phyloP scores from a whole-genome alignment of 2,113 vertebrate genomes.

The Megaceryle torquata region DNA sequence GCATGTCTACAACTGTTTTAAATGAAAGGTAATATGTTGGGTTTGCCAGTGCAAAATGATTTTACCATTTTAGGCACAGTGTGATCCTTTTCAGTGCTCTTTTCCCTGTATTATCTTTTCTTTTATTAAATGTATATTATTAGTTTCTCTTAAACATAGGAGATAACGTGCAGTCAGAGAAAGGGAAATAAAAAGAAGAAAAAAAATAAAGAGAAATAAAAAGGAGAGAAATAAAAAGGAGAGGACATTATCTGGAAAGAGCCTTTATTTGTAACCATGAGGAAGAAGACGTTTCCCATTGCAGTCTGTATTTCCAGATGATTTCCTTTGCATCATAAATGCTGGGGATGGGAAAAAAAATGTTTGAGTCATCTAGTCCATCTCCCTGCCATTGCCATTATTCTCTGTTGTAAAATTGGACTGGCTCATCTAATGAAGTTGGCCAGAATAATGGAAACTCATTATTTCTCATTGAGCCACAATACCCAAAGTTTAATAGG shows the following conservation, averaged over 20 bases:
- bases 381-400: neutral
- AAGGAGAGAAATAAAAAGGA: neutral
- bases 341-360: neutral
- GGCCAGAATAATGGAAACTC: neutral
- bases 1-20: neutral
- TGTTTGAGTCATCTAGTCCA: neutral
- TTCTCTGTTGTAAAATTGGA: slow-evolving; percentile 32
- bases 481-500: neutral
- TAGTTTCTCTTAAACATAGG: neutral
- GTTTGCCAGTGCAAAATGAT: neutral
- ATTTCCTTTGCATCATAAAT: neutral
- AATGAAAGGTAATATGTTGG: neutral
- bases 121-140: neutral
- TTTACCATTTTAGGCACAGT: neutral
- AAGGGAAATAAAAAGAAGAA: too few relatives aligned
- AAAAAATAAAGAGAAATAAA: neutral
- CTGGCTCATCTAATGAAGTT: neutral
- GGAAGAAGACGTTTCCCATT: neutral
- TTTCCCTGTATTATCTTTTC: neutral
- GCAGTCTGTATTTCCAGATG: slow-evolving; percentile 14
- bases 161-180: neutral
- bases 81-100: neutral
- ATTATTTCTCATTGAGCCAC: neutral
- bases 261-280: slow-evolving; percentile 18
- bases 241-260: neutral